phyloP scores from a whole-genome alignment of 2,888 invertebrate species.

The Plutella xylostella region DNA sequence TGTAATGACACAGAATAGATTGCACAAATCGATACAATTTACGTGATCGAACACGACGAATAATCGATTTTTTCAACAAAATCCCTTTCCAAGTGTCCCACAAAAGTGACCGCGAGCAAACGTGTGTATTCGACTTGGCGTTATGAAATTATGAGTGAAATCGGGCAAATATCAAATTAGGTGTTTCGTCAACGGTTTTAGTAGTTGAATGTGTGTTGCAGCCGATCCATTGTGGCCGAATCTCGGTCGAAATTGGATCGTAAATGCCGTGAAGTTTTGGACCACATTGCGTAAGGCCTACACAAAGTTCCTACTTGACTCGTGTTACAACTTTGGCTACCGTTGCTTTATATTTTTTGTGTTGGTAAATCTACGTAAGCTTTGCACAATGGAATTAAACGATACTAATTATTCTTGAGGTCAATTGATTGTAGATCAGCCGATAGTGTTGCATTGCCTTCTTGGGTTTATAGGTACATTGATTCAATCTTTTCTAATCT shows the following conservation, averaged over 20 bases:
- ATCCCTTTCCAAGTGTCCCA: conserved; percentile 38
- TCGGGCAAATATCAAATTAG: conserved; percentile 54
- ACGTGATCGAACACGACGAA: conserved; percentile 45
- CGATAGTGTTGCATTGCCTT: too few species aligned
- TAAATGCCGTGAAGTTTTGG: conserved; percentile 49
- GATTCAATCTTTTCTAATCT: too few species aligned
- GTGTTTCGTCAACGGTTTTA: conserved; percentile 36
- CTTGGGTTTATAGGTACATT: too few species aligned
- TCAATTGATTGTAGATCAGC: too few species aligned
- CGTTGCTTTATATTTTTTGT: too few species aligned
- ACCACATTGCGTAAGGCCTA: conserved; percentile 33
- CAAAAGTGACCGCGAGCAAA: conserved; percentile 21
- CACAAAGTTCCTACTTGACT: too few species aligned
- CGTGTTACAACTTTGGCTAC: too few species aligned
- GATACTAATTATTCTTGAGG: too few species aligned
- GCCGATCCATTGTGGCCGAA: conserved; percentile 33
- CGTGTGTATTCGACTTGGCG: conserved; percentile 46
- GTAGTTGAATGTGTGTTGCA: conserved; percentile 24
- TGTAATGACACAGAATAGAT: conserved; percentile 52
- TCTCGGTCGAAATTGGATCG: conserved; percentile 33
- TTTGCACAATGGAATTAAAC: too few species aligned
- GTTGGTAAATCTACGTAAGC: too few species aligned
- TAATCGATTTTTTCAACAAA: conserved; percentile 33
- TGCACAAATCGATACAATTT: conserved; percentile 62
- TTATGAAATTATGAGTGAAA: conserved; percentile 61